Evolutionary conservation across 2,888 invertebrate genomes (phyloP).

Genomic region (Liopterus haemorrhoidalis): DNA sequence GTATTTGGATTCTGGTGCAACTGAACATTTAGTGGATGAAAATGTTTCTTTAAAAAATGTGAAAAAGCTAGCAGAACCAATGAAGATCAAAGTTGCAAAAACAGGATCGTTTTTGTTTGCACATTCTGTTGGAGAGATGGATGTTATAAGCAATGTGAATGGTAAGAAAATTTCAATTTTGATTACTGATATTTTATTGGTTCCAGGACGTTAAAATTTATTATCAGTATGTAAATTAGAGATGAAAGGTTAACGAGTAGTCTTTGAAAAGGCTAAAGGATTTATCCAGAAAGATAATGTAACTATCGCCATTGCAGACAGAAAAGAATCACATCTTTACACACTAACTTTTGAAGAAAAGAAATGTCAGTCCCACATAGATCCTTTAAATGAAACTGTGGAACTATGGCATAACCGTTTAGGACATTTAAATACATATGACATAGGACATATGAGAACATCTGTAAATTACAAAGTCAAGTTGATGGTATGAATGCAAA

Average conservation of each 20-base stretch:
- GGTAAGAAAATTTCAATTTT: conserved; percentile 15
- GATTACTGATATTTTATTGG: conserved; percentile 27
- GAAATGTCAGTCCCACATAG: conserved; percentile 3
- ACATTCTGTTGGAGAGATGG: conserved; percentile 32
- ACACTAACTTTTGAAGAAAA: too few relatives aligned
- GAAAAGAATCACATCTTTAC: conserved; percentile 23
- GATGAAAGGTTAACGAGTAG: conserved; percentile 25
- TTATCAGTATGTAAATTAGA: conserved; percentile 30
- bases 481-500: too few relatives aligned
- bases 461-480: too few relatives aligned
- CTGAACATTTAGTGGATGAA: conserved; percentile 29
- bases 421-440: conserved; percentile 26
- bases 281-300: conserved; percentile 22
- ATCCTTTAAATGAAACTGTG: conserved; percentile 1
- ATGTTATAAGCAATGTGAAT: conserved; percentile 14
- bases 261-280: conserved; percentile 29
- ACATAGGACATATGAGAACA: too few relatives aligned
- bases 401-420: conserved; percentile 25
- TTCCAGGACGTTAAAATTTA: conserved; percentile 27
- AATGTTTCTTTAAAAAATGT: conserved; percentile 20
- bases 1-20: conserved; percentile 33
- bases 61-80: conserved; percentile 26
- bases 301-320: conserved; percentile 17
- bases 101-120: conserved; percentile 33
- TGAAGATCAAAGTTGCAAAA: conserved; percentile 38